Evolutionary conservation across 2,113 vertebrate genomes (phyloP), one percentile per base, ranked within the genome.

Genomic region (Salvelinus alpinus): DNA sequence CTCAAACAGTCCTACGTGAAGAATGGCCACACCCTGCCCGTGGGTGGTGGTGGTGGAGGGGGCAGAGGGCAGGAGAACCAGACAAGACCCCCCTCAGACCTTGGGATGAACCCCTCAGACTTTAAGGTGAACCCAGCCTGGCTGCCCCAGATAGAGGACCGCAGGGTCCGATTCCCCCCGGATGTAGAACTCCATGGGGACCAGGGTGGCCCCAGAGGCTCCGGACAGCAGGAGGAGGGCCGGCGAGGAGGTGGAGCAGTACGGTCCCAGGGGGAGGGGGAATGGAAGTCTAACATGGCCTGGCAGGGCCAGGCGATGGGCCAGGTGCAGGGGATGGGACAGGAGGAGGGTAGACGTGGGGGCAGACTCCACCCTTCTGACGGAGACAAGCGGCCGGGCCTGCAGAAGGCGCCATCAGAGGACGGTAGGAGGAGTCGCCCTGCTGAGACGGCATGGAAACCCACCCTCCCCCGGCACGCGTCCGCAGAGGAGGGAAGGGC

Each of bases 1-100:
- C 66, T 89, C 75, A 94, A 91, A 88, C 92, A 91, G 0, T 75
- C 88, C 2, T 86, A 92, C 0, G 88, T 98, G 84, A 98, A 98
- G 89, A 99, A 99, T n/a, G 97, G 97, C 78, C 97, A 98, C 77
- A 98, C 96, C 0, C 80, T 94, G 27, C 96, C 96, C 16, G 78
- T 94, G 51, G 82, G 78, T 7, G 83, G 79, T 0, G 71, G 84
- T 9, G 76, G 87, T 18, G 82, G 79, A 51, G 75, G 68, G 82
- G 72, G 75, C 77, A 89, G 78, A 85, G 92, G 85, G 69, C 90
- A 90, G 1, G 91, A 85, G 78, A 87, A 78, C 77, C 85, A 88
- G 66, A 76, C 82, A 75, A 89, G 90, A 60, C 83, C 78, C 71
- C 91, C 95, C 9, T 88, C 91, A 1, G 95, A 54, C 51, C 16